Evolutionary conservation across 2,888 invertebrate genomes (phyloP).

Genomic region (Tanytarsus gracilentus): DNA sequence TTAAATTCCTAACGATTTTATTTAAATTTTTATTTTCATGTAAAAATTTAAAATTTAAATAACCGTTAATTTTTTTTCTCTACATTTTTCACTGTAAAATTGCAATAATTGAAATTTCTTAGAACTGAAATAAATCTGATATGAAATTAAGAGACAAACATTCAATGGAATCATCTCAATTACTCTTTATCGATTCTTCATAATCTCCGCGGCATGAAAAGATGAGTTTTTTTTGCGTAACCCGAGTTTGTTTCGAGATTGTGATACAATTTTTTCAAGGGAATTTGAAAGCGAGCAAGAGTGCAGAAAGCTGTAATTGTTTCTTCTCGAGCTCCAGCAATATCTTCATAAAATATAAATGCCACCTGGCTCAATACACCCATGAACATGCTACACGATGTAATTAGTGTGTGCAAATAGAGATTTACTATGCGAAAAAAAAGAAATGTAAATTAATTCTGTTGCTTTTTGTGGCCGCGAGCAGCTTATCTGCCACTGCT

Average conservation of each 20-base stretch:
- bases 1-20: too few species aligned
- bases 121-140: too few species aligned
- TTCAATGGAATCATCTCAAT: too few species aligned
- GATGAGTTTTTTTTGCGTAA: background rate
- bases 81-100: too few species aligned
- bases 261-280: too few species aligned
- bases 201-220: too few species aligned
- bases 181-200: slow-evolving; percentile 6
- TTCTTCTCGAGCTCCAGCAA: slow-evolving; percentile 5
- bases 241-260: background rate
- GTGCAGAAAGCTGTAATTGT: slow-evolving; percentile 13
- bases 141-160: too few species aligned
- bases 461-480: slow-evolving; percentile 11
- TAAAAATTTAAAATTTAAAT: too few species aligned
- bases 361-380: slow-evolving; percentile 18
- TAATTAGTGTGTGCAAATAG: slow-evolving; percentile 28
- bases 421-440: slow-evolving; percentile 25
- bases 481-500: slow-evolving; percentile 1
- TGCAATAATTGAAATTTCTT: too few species aligned
- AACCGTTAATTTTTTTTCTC: too few species aligned
- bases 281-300: too few species aligned
- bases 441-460: slow-evolving; percentile 20
- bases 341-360: slow-evolving; percentile 24
- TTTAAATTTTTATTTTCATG: too few species aligned
- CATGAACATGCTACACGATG: slow-evolving; percentile 22